Evolutionary conservation across 1,140 invertebrate genomes (phyloP).

Genomic region (Cephus cinctus): DNA sequence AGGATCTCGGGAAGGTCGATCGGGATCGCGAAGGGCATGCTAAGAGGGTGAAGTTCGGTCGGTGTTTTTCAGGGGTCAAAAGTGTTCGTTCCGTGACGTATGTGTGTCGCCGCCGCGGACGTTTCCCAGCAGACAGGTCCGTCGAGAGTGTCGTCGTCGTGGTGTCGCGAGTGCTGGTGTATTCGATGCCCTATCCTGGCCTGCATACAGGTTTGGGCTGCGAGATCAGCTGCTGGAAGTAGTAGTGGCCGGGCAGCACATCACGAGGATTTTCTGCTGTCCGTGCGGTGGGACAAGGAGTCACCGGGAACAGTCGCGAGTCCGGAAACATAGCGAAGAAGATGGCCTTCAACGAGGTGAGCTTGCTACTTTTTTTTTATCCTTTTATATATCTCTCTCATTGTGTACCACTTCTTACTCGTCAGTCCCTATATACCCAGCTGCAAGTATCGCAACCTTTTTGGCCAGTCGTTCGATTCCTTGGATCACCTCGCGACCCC

Average conservation of each 20-base stretch:
- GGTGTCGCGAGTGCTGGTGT: slow-evolving; percentile 12
- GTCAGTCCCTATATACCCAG: too few species aligned
- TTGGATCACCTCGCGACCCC: slow-evolving; percentile 34
- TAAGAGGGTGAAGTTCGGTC: neutral
- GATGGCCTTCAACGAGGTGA: slow-evolving; percentile 57
- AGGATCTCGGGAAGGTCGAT: neutral
- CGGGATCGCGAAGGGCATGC: neutral
- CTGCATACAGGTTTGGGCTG: slow-evolving; percentile 1
- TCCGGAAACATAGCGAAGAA: slow-evolving; percentile 52
- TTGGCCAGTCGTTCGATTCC: slow-evolving; percentile 21
- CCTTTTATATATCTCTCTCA: neutral
- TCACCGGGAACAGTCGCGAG: slow-evolving; percentile 47
- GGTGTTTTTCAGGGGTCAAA: neutral
- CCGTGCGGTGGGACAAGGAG: slow-evolving; percentile 46
- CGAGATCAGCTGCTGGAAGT: slow-evolving; percentile 22
- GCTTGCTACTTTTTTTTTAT: slow-evolving; percentile 10
- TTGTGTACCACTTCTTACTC: slow-evolving; percentile 4
- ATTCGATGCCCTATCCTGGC: slow-evolving; percentile 7
- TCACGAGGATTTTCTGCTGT: slow-evolving; percentile 16
- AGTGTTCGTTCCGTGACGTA: slow-evolving; percentile 38
- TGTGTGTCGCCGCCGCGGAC: slow-evolving; percentile 50
- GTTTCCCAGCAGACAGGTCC: too few species aligned
- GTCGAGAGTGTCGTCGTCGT: slow-evolving; percentile 3
- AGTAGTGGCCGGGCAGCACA: slow-evolving; percentile 31
- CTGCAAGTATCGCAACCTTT: too few species aligned